These are phyloP conservation scores for Muraenolepis orangiensis DNA, from an alignment of 2,797 vertebrate genomes.

Conservation along the genomic window DNA sequence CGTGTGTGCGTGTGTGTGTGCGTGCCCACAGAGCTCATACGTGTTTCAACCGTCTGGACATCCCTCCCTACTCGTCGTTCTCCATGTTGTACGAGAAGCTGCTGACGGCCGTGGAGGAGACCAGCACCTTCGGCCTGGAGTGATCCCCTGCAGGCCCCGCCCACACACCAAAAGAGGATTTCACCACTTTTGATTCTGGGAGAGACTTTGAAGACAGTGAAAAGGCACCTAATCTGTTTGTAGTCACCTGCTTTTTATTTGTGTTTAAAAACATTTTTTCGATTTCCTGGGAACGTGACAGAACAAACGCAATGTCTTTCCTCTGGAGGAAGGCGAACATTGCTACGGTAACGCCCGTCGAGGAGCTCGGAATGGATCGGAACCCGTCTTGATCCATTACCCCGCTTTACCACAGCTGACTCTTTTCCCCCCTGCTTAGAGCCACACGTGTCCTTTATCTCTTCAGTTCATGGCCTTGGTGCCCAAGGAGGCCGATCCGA, in stretches of 20 bases:
- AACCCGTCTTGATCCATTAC: constrained; percentile 21
- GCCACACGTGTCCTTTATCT: constrained; percentile 64
- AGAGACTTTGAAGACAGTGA: constrained; percentile 33
- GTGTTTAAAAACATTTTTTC: too few relatives aligned
- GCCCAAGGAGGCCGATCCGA: constrained; percentile 29
- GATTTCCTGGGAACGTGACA: constrained; percentile 28
- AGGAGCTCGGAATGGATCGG: neutral
- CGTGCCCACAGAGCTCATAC: constrained; percentile 85
- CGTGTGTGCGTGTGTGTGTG: constrained; percentile 14
- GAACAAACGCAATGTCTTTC: constrained; percentile 22
- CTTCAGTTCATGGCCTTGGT: constrained; percentile 62
- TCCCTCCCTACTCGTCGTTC: constrained; percentile 95
- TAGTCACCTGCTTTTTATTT: constrained; percentile 28
- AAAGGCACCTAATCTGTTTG: constrained; percentile 48
- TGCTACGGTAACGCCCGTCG: too few relatives aligned
- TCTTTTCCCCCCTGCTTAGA: constrained; percentile 30
- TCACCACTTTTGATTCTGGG: neutral
- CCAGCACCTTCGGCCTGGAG: constrained; percentile 96
- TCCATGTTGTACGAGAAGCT: constrained; percentile 98
- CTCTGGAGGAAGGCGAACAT: neutral
- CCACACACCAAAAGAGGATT: neutral
- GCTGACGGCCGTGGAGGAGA: constrained; percentile 95
- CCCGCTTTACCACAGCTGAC: constrained; percentile 34
- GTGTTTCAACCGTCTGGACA: constrained; percentile 96
- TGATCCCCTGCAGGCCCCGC: constrained; percentile 56